Conservation (phyloP, 2,113 vertebrate species). For the Carlito syrichta region DNA sequence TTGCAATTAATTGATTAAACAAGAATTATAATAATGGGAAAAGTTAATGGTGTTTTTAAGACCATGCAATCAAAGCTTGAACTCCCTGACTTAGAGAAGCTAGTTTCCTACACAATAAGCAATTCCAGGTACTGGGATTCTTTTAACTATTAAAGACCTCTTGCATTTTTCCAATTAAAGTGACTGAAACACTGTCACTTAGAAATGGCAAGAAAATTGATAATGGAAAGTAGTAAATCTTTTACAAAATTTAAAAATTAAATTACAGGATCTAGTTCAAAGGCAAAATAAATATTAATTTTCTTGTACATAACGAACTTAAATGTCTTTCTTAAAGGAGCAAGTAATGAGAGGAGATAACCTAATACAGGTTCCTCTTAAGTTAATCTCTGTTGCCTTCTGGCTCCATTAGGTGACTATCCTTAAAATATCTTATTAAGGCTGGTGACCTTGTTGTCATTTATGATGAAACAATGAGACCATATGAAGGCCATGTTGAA, state of each 20-base stretch:
- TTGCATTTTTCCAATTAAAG: constrained; percentile 44
- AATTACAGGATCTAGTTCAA: not conserved
- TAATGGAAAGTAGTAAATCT: constrained; percentile 31
- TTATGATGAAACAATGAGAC: not conserved
- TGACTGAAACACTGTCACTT: constrained; percentile 33
- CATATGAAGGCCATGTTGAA: not conserved
- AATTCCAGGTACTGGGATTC: not conserved
- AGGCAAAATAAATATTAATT: constrained; percentile 36
- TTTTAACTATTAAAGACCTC: constrained; percentile 35
- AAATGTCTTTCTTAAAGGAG: constrained; percentile 18
- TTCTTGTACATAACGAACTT: constrained; percentile 34
- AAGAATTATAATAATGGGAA: not conserved
- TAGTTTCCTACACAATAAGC: not conserved
- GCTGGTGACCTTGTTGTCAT: not conserved
- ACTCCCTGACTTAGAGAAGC: constrained; percentile 37
- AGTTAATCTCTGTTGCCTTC: not conserved
- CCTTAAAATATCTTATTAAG: not conserved
- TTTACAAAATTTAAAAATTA: constrained; percentile 18
- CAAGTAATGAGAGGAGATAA: not conserved
- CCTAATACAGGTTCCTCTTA: not conserved
- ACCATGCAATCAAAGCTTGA: constrained; percentile 39
- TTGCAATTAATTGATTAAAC: constrained; percentile 40
- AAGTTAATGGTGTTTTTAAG: constrained; percentile 15
- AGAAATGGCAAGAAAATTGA: constrained; percentile 26
- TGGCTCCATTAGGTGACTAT: not conserved